phyloP scores from a whole-genome alignment of 2,797 vertebrate species.

The Hyperoplus lanceolatus region DNA sequence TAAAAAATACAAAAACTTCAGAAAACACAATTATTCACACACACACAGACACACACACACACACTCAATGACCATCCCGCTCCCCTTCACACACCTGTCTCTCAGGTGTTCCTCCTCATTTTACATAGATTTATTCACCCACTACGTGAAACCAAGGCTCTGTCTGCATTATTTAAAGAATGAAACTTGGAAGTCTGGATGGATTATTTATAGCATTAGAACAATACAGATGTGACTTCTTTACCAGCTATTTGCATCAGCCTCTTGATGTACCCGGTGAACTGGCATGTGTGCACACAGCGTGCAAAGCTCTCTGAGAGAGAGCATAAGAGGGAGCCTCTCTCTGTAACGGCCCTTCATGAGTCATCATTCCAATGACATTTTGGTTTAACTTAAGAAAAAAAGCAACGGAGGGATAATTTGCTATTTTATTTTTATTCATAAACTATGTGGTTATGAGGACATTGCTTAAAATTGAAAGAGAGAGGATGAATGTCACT shows the following conservation, averaged over 20 bases:
- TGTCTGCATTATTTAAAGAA: conserved; percentile 27
- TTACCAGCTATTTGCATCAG: background rate
- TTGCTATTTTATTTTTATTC: background rate
- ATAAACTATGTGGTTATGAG: background rate
- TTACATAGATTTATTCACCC: conserved; percentile 3
- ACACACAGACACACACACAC: conserved; percentile 22
- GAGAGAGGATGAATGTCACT: background rate
- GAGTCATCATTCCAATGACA: background rate
- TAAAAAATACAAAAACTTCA: conserved; percentile 24
- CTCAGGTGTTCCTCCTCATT: conserved; percentile 9
- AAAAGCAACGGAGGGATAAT: background rate
- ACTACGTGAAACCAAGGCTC: background rate
- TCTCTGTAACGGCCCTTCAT: background rate
- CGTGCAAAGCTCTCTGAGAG: too few relatives aligned
- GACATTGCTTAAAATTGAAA: background rate
- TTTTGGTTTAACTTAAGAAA: background rate
- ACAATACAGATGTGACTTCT: background rate
- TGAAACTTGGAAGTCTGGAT: background rate
- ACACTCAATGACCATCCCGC: conserved; percentile 19
- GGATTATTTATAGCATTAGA: conserved; percentile 15
- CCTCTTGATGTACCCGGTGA: background rate
- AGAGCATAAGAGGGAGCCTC: too few relatives aligned
- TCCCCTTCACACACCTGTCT: conserved; percentile 36
- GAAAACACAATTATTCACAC: conserved; percentile 2
- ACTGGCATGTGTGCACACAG: too few relatives aligned